A percentile compares a stretch with the other conserved stretches of the same genome.
phyloP scores from a whole-genome alignment of 2,113 vertebrate genomes.

The Agapornis roseicollis region DNA sequence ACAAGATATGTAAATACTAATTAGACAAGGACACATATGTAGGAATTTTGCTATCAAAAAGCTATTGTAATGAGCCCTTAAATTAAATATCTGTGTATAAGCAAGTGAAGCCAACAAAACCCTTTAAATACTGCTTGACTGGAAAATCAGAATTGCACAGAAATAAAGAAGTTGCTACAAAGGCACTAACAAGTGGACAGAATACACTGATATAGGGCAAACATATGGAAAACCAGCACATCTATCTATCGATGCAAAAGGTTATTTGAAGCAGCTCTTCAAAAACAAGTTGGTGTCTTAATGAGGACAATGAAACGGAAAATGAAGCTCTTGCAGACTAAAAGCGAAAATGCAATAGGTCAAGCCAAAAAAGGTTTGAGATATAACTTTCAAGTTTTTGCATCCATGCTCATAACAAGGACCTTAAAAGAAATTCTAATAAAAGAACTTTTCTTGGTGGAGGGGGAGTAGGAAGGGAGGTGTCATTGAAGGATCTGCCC shows the following conservation, averaged over 20 bases:
- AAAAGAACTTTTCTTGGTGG: neutral
- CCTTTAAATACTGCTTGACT: neutral
- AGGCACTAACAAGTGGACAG: neutral
- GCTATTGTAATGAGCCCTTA: neutral
- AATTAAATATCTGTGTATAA: neutral
- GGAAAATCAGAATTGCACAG: neutral
- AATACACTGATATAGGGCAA: neutral
- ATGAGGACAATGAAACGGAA: neutral
- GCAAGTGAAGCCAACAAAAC: neutral
- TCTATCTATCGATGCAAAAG: neutral
- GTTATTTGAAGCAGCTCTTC: neutral
- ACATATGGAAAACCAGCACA: neutral
- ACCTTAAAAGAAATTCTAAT: neutral
- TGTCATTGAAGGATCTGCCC: neutral
- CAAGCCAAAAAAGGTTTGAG: neutral
- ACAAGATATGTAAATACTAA: neutral
- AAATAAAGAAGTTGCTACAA: neutral
- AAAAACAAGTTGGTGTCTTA: neutral
- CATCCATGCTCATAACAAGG: neutral
- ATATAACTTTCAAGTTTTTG: neutral
- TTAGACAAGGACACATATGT: neutral
- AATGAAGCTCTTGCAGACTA: neutral
- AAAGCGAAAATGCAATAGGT: neutral
- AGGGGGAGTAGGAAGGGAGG: accelerated
- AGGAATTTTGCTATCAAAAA: neutral